These are phyloP conservation scores for Aselliscus stoliczkanus DNA, from an alignment of 2,797 vertebrate genomes.

Conservation along the genomic window DNA sequence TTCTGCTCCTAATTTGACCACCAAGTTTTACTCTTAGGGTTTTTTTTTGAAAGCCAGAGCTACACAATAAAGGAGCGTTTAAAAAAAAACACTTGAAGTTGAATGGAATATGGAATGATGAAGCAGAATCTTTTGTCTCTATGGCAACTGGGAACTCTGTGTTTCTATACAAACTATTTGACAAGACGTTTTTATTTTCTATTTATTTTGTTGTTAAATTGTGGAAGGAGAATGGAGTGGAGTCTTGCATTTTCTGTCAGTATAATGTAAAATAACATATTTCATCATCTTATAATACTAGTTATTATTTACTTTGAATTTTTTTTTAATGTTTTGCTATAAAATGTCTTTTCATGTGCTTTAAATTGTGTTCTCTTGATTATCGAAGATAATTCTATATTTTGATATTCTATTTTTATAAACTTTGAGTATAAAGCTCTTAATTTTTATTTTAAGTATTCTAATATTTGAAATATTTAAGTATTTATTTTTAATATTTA, in stretches of 20 bases:
- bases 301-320: slow-evolving; percentile 66
- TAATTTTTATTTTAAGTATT: slow-evolving; percentile 28
- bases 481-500: slow-evolving; percentile 36
- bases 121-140: slow-evolving; percentile 71
- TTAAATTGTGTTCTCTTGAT: slow-evolving; percentile 4
- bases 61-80: slow-evolving; percentile 7
- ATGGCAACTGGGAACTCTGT: slow-evolving; percentile 68
- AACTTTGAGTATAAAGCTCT: background rate
- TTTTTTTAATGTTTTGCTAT: slow-evolving; percentile 46
- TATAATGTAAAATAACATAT: slow-evolving; percentile 62
- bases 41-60: background rate
- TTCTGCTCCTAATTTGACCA: background rate
- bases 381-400: background rate
- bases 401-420: background rate
- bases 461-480: background rate
- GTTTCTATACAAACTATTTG: slow-evolving; percentile 38
- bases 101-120: slow-evolving; percentile 61
- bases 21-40: background rate
- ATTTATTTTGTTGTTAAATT: slow-evolving; percentile 41
- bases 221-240: slow-evolving; percentile 56
- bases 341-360: slow-evolving; percentile 53
- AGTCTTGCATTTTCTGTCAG: slow-evolving; percentile 71
- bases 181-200: slow-evolving; percentile 26
- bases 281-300: background rate
- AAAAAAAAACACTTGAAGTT: background rate